Percentiles rank a stretch among this genome's conserved stretches.
These are phyloP conservation scores for Aleiodes leptofemur DNA, from an alignment of 2,888 invertebrate species.

Conservation along the genomic window DNA sequence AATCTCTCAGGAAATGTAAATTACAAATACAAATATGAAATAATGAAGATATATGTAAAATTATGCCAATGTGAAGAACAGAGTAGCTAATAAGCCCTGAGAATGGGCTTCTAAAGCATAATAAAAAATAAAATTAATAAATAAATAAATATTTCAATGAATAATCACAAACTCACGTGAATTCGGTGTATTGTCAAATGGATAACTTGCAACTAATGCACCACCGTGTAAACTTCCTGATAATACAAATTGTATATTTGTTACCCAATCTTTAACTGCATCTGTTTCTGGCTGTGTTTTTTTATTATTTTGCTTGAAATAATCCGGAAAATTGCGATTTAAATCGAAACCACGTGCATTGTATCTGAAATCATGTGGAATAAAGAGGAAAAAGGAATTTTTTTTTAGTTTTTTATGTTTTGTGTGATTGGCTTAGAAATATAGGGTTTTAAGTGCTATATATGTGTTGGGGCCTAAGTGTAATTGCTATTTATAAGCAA, in stretches of 20 bases:
- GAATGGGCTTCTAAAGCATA: not conserved
- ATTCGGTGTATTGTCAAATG: slow-evolving; percentile 96
- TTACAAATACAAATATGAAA: no score
- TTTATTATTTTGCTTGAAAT: slow-evolving; percentile 92
- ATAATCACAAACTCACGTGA: slow-evolving; percentile 83
- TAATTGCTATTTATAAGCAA: no score
- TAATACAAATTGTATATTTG: slow-evolving; percentile 93
- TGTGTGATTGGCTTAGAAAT: no score
- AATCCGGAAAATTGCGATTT: slow-evolving; percentile 97
- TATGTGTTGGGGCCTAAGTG: no score
- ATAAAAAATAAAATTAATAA: not conserved
- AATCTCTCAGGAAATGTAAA: no score
- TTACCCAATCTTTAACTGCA: slow-evolving; percentile 95
- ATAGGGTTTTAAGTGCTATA: no score
- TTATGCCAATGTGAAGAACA: no score
- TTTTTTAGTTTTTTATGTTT: not conserved
- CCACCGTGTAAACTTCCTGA: slow-evolving; percentile 97
- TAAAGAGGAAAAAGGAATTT: no score
- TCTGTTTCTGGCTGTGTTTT: slow-evolving; percentile 96
- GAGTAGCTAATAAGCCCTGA: no score
- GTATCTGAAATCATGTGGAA: slow-evolving; percentile 77
- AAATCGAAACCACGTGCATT: slow-evolving; percentile 93
- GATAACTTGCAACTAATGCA: slow-evolving; percentile 96
- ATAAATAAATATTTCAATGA: not conserved
- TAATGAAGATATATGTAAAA: no score